Evolutionary conservation across 2,888 invertebrate genomes (phyloP), one percentile per base, ranked within the genome.

Genomic region (Caenorhabditis sulstoni): DNA sequence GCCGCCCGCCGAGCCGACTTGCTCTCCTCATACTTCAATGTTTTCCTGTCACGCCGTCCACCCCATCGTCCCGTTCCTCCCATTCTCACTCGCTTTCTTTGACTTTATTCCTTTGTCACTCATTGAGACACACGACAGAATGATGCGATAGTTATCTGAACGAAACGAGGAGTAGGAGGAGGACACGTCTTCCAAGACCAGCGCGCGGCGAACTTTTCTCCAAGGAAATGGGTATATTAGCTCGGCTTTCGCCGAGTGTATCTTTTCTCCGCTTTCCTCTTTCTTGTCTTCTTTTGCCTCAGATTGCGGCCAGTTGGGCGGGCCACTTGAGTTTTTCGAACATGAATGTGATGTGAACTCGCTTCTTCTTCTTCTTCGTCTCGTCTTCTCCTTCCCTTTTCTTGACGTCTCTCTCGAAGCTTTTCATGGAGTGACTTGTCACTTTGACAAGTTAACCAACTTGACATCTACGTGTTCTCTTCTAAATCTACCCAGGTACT

Each of bases 201-300:
- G 29, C 7, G 50, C 22, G 16, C 3, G 22, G 16, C 16, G 52
- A 59, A 59, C 67, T 68, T 68, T 68, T 59, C 45, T 20, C 50
- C 35, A 58, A 41, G 18, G 39, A 53, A 67, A 52, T 59, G 68
- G 52, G 68, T 59, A 45, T 68, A 68, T 68, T 68, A 68, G 59
- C 68, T 68, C 16, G 57, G 1, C 37, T 35, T 37, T n/a, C n/a
- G n/a, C 35, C 4, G 57, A 57, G 22, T 57, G 57, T 57, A 57
- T 57, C 41, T 57, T 41, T 41, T 14, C 18, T 37, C 37, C 14
- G 16, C 29, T 7, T 29, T 29, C n/a, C n/a, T n/a, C 29, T 29
- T 29, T 7, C 29, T 29, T 7, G 29, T 29, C 29, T 29, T 7
- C 29, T 29, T 29, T 29, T 29, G 29, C 12, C 52, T 37, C 39